These are phyloP conservation scores for Colletes latitarsis DNA, from an alignment of 1,140 invertebrate species.

Conservation along the genomic window DNA sequence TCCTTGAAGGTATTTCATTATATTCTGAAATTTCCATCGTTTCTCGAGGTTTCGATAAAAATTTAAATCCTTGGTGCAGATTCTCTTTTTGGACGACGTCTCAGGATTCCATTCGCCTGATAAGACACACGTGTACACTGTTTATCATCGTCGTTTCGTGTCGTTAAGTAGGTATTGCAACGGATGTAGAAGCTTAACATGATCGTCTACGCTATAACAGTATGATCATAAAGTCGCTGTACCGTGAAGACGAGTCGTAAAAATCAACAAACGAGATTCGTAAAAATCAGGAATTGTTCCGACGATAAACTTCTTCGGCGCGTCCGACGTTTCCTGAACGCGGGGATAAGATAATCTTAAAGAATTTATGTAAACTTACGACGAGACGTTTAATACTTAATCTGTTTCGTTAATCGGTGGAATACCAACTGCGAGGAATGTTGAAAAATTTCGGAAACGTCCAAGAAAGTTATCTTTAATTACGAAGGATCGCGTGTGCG, in stretches of 20 bases:
- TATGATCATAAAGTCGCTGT: slow-evolving; percentile 64
- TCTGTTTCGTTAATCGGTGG: too few species aligned
- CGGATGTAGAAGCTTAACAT: slow-evolving; percentile 35
- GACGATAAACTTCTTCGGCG: slow-evolving; percentile 18
- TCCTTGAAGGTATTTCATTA: too few species aligned
- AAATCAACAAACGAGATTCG: slow-evolving; percentile 63
- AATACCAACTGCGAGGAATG: too few species aligned
- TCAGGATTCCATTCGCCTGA: too few species aligned
- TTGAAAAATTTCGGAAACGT: background rate
- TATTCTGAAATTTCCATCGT: too few species aligned
- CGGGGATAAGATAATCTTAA: background rate
- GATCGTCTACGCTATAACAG: slow-evolving; percentile 58
- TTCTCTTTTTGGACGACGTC: too few species aligned
- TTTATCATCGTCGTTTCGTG: slow-evolving; percentile 9
- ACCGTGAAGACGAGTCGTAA: slow-evolving; percentile 58
- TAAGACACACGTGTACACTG: background rate
- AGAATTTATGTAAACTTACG: background rate
- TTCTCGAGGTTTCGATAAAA: too few species aligned
- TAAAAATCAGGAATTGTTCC: slow-evolving; percentile 51
- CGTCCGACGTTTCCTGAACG: background rate
- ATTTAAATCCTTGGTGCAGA: too few species aligned
- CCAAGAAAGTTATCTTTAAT: too few species aligned
- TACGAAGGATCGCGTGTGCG: too few species aligned
- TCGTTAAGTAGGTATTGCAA: slow-evolving; percentile 34
- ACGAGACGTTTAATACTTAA: too few species aligned